phyloP scores from a whole-genome alignment of 2,797 vertebrate genomes.

The Iguana delicatissima region DNA sequence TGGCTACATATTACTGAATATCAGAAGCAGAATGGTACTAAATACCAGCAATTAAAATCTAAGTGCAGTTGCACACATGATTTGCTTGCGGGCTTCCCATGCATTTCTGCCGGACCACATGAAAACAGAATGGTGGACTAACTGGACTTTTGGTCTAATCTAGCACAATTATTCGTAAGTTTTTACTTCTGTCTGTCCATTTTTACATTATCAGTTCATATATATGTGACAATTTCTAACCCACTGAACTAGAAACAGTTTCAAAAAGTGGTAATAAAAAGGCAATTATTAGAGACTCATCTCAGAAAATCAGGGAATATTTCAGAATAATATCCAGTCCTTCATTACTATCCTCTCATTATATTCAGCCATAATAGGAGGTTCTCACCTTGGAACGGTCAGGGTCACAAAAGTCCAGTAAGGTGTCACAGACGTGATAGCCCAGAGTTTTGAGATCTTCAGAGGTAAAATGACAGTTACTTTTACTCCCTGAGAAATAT shows the following conservation, averaged over 20 bases:
- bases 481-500: conserved; percentile 82
- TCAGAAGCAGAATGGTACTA: too few relatives aligned
- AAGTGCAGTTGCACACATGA: not conserved
- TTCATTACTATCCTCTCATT: not conserved
- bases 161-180: not conserved
- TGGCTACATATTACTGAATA: too few relatives aligned
- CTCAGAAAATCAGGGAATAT: not conserved
- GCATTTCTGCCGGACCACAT: not conserved
- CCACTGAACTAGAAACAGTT: not conserved
- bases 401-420: conserved; percentile 93
- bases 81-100: not conserved
- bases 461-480: conserved; percentile 88
- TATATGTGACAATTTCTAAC: not conserved
- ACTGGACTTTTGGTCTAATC: too few relatives aligned
- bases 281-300: not conserved
- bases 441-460: conserved; percentile 90
- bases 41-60: too few relatives aligned
- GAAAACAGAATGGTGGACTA: too few relatives aligned
- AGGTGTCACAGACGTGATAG: conserved; percentile 90
- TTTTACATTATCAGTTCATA: not conserved
- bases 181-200: not conserved
- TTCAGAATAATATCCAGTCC: not conserved
- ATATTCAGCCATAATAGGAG: not conserved
- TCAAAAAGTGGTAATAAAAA: conserved; percentile 3
- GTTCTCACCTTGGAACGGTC: conserved; percentile 86